Evolutionary conservation across 2,113 vertebrate species (phyloP).

Genomic region (Albula glossodonta): DNA sequence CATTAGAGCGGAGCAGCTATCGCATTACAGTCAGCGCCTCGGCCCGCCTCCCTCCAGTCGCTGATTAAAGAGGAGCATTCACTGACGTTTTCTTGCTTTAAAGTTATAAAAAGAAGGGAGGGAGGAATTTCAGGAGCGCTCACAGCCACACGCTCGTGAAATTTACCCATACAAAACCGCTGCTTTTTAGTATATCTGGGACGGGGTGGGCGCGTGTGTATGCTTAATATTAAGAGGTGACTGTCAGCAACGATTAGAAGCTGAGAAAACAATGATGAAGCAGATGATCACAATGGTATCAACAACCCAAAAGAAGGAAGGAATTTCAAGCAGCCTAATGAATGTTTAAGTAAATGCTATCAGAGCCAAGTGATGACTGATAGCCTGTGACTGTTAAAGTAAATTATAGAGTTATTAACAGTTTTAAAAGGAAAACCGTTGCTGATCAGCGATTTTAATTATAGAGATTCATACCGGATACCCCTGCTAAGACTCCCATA

Average conservation of each 20-base stretch:
- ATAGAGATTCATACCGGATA: too few relatives aligned
- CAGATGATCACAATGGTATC: conserved; percentile 11
- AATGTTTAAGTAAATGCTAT: background rate
- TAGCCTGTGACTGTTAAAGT: background rate
- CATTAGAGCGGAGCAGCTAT: conserved; percentile 68
- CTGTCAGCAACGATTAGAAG: conserved; percentile 13
- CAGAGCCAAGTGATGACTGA: background rate
- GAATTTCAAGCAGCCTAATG: background rate
- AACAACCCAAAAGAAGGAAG: background rate
- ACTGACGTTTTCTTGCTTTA: conserved; percentile 29
- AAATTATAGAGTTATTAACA: background rate
- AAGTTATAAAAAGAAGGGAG: conserved; percentile 53
- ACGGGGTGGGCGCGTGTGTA: conserved; percentile 1
- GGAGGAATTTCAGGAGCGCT: conserved; percentile 39
- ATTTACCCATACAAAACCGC: conserved; percentile 24
- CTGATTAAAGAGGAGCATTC: conserved; percentile 77
- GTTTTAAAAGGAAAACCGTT: too few relatives aligned
- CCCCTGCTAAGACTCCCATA: background rate
- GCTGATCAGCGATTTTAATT: too few relatives aligned
- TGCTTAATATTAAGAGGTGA: conserved; percentile 11
- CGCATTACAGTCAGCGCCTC: conserved; percentile 86
- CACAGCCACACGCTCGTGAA: conserved; percentile 38
- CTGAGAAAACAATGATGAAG: conserved; percentile 15
- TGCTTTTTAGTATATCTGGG: conserved; percentile 31
- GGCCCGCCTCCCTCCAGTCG: conserved; percentile 77